These are phyloP conservation scores for Nomada flava DNA, from an alignment of 2,888 invertebrate genomes.

Conservation along the genomic window DNA sequence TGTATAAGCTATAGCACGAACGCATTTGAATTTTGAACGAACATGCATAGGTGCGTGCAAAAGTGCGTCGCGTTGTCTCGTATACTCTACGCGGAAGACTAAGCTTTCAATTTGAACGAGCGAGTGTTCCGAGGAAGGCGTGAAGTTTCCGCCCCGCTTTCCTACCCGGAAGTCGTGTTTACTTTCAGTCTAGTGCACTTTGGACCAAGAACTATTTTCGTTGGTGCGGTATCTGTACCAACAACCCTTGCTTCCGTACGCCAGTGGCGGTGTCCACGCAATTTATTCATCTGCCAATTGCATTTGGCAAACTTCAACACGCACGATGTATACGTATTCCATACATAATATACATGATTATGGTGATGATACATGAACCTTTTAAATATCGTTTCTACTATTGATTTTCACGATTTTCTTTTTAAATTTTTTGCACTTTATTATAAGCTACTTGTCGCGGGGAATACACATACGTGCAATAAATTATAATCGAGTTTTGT, in stretches of 20 bases:
- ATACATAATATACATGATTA: no score
- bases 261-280: neutral
- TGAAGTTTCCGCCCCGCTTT: conserved; percentile 15
- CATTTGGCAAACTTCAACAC: conserved; percentile 32
- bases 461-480: no score
- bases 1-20: neutral
- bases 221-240: conserved; percentile 40
- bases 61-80: neutral
- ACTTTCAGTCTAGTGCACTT: conserved; percentile 48
- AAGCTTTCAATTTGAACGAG: neutral
- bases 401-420: neutral
- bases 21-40: no score
- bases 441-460: no score
- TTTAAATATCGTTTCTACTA: neutral
- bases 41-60: neutral
- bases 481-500: neutral
- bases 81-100: neutral
- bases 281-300: conserved; percentile 41
- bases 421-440: neutral
- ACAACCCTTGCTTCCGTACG: conserved; percentile 14
- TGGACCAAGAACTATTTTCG: conserved; percentile 51
- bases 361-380: neutral
- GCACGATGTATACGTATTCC: neutral
- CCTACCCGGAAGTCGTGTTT: conserved; percentile 41
- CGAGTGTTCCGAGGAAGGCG: neutral